Conservation (phyloP, 2,797 vertebrate genomes). For the Danio albolineatus region DNA sequence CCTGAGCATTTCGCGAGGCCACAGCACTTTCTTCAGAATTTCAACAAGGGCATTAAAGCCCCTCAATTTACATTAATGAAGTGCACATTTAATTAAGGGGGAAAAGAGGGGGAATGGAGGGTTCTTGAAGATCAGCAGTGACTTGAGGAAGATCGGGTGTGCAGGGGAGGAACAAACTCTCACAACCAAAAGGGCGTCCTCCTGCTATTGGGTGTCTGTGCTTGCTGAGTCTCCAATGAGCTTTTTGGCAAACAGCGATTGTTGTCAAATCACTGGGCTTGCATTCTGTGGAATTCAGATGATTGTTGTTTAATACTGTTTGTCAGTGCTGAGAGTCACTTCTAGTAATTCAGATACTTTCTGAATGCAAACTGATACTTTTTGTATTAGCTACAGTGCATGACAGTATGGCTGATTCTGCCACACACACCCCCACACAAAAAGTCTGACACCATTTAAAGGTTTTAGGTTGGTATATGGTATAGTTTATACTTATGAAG, state of each 20-base stretch:
- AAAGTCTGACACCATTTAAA: too few species aligned
- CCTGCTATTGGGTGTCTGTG: slow-evolving; percentile 22
- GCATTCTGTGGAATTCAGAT: slow-evolving; percentile 22
- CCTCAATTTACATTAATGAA: slow-evolving; percentile 99
- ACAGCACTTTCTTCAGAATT: slow-evolving; percentile 99
- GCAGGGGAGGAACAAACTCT: slow-evolving; percentile 23
- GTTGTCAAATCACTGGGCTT: slow-evolving; percentile 32
- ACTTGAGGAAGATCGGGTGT: slow-evolving; percentile 74
- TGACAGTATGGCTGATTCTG: background rate
- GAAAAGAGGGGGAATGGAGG: slow-evolving; percentile 84
- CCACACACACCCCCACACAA: too few species aligned
- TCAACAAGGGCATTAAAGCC: slow-evolving; percentile 99
- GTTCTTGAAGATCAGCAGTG: slow-evolving; percentile 84
- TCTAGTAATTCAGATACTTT: background rate
- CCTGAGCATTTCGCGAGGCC: slow-evolving; percentile 93
- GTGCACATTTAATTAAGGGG: slow-evolving; percentile 99
- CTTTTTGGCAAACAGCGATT: background rate
- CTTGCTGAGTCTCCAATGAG: background rate
- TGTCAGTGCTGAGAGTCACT: background rate
- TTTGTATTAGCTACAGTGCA: background rate
- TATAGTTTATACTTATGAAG: background rate
- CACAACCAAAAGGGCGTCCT: slow-evolving; percentile 16
- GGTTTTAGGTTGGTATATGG: too few species aligned
- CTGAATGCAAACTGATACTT: background rate
- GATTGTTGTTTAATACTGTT: slow-evolving; percentile 11